Evolutionary conservation across 2,797 vertebrate species (phyloP), one percentile per base, ranked within the genome.

Genomic region (Hephaestus fuliginosus): DNA sequence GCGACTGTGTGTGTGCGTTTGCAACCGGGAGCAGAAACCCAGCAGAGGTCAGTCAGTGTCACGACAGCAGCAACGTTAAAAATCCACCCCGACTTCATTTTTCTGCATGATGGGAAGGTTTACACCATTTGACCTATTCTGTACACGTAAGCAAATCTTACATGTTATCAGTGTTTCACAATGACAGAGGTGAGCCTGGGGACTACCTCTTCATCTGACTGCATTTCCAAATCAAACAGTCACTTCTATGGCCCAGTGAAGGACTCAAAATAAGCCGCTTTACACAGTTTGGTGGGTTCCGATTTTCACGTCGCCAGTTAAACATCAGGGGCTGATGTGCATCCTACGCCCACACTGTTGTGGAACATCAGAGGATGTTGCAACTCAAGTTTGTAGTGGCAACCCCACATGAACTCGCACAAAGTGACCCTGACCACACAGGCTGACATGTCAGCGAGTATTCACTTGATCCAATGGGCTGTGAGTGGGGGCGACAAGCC

Each of bases 11-110:
- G 52, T 67, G 60, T 49, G 70, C 17, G 82, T 69, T 76, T 65
- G 48, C 51, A 77, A 75, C 64, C 49, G 79, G 75, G 62, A 78
- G 86, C 61, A 76, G 78, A 76, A 80, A 86, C 76, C 56, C 64
- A 63, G 76, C 79, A 84, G 87, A 78, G 92, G 88, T 92, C 89
- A 85, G 70, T 81, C 74, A 81, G 74, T 77, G 80, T 81, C 89
- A 90, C 25, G 17, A 76, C 62, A 66, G 80, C 76, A 41, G 68
- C 8, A 2, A 52, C 33, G 64, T 39, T 68, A 36, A 12, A 81
- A 76, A 75, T 55, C 60, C 52, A 41, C 14, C 56, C 62, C 7
- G 14, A 74, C 58, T 67, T 78, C 30, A 52, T 25, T 78, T 20
- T 43, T 52, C 51, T 33, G 74, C 51, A 39, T 3, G 18, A 15